Percentiles rank a stretch among this genome's conserved stretches.
Evolutionary conservation across 1,140 invertebrate species (phyloP).

Genomic region (Drosophila simulans): DNA sequence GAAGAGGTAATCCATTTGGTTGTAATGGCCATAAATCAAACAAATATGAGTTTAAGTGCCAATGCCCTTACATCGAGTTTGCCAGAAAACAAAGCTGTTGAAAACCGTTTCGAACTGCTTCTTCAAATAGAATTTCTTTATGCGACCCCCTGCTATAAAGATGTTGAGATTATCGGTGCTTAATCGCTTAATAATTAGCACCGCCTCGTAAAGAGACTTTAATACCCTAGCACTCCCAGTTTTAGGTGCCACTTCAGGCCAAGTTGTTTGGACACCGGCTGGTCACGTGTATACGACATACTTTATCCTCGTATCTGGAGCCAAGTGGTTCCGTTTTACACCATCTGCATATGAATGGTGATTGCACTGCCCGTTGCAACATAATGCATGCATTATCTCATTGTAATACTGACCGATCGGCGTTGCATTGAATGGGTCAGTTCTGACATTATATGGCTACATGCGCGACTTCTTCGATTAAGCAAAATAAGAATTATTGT

Average conservation of each 20-base stretch:
- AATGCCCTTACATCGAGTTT: conserved; percentile 17
- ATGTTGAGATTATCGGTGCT: conserved; percentile 61
- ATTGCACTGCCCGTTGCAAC: neutral
- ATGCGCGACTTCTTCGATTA: conserved; percentile 6
- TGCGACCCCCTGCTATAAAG: conserved; percentile 52
- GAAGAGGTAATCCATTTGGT: conserved; percentile 13
- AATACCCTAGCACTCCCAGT: conserved; percentile 3
- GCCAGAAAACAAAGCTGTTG: conserved; percentile 32
- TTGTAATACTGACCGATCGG: conserved; percentile 11
- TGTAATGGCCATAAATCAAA: conserved; percentile 22
- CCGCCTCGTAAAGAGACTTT: conserved; percentile 41
- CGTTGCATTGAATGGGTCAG: conserved; percentile 27
- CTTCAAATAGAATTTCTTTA: conserved; percentile 39
- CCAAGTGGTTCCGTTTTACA: conserved; percentile 3
- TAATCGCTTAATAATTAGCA: conserved; percentile 65
- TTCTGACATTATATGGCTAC: conserved; percentile 11
- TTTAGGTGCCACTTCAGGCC: conserved; percentile 31
- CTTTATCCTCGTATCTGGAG: conserved; percentile 17
- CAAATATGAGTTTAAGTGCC: conserved; percentile 2
- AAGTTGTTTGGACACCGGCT: neutral
- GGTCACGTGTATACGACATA: conserved; percentile 27
- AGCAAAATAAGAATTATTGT: conserved; percentile 5
- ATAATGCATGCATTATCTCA: conserved; percentile 17
- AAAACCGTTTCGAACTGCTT: neutral
- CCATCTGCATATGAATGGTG: neutral